Base-by-base conservation (phyloP, 2,888 invertebrate species). In the Mylabris sibirica region DNA sequence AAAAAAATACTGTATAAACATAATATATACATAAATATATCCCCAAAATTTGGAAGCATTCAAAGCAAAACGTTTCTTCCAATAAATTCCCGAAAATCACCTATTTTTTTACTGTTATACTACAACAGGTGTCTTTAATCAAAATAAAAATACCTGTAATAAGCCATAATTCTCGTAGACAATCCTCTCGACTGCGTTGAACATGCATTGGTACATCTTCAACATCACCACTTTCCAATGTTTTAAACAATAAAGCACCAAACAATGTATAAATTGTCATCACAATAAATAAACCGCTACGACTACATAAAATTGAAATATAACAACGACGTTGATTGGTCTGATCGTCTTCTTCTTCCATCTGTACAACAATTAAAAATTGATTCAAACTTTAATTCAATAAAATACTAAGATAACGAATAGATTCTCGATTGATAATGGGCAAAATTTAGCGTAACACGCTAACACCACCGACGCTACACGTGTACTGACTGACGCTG, bases 91-190 rank as follows among this genome's bases (percentile, higher is more conserved):
- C n/a, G n/a, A n/a, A n/a, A n/a, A n/a, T n/a, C n/a, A n/a, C n/a
- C n/a, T n/a, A n/a, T n/a, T n/a, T n/a, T n/a, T n/a, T n/a, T n/a
- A n/a, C n/a, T n/a, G n/a, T n/a, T n/a, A n/a, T n/a, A n/a, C n/a
- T n/a, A n/a, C n/a, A n/a, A n/a, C n/a, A n/a, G n/a, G n/a, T n/a
- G n/a, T n/a, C n/a, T n/a, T n/a, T n/a, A n/a, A n/a, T n/a, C n/a
- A n/a, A n/a, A n/a, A n/a, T n/a, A n/a, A n/a, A n/a, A n/a, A n/a
- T 79, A 93, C 93, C 93, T 88, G 93, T 93, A 76, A 93, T 93
- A 73, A 91, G 90, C 93, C 93, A 93, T 14, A 93, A 88, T 81
- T 93, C 92, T 75, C 89, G 89, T 75, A 92, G 83, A 76, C 92
- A 92, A 63, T 84, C 85, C 74, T 85, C 85, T 62, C 85, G 76